These are phyloP conservation scores for Ptilorrhoa leucosticta DNA, from an alignment of 2,113 vertebrate genomes.

Conservation along the genomic window DNA sequence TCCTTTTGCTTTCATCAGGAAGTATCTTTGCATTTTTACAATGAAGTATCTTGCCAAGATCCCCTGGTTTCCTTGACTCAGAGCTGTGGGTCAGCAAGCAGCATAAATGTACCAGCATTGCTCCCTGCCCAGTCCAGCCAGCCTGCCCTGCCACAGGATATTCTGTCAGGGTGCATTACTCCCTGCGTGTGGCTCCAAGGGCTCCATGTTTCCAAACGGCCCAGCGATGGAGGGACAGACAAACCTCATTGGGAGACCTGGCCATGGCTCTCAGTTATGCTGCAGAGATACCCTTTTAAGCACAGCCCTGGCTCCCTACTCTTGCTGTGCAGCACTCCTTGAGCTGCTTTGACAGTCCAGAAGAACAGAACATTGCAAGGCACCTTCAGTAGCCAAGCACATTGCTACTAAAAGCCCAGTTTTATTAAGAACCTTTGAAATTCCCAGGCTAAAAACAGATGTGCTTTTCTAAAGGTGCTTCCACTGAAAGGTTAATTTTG, in stretches of 20 bases:
- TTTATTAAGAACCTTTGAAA: neutral
- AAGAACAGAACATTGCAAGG: neutral
- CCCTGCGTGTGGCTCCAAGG: neutral
- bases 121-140: neutral
- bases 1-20: neutral
- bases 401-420: neutral
- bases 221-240: fast-evolving
- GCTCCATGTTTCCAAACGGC: neutral
- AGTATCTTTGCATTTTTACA: neutral
- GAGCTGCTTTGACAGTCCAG: neutral
- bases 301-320: neutral
- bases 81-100: neutral
- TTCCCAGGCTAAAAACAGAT: neutral
- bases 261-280: fast-evolving
- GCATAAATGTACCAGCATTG: fast-evolving
- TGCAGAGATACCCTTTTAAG: neutral
- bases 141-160: neutral
- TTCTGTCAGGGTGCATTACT: neutral
- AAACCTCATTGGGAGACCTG: neutral
- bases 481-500: neutral
- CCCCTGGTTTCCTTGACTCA: fast-evolving
- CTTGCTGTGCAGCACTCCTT: neutral
- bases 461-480: neutral
- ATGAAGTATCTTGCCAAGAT: neutral
- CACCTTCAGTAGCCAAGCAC: neutral